Conservation (phyloP, 2,113 vertebrate species). For the Pycnonotus jocosus region DNA sequence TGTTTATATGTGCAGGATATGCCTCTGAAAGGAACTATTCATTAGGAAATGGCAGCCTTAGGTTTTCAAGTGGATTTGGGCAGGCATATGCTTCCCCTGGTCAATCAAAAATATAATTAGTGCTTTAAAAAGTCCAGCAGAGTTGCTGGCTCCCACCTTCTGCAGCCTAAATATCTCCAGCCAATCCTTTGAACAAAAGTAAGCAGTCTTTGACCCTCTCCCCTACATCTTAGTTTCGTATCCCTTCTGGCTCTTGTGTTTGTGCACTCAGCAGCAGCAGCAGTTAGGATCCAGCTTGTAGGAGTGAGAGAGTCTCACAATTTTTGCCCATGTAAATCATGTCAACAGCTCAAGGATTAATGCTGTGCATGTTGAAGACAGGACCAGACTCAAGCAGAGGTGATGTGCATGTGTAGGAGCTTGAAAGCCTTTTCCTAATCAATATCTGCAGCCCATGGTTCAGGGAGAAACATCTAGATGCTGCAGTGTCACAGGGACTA, state of each 20-base stretch:
- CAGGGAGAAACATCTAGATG: neutral
- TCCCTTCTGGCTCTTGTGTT: neutral
- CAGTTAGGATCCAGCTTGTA: neutral
- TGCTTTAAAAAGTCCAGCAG: neutral
- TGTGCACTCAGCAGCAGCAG: neutral
- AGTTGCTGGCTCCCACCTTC: neutral
- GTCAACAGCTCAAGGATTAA: neutral
- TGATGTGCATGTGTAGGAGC: neutral
- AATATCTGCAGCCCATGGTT: neutral
- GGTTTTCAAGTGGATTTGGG: neutral
- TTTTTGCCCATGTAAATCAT: neutral
- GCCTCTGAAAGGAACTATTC: neutral
- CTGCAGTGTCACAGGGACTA: neutral
- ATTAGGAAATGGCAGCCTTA: neutral
- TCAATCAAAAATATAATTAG: neutral
- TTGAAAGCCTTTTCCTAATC: neutral
- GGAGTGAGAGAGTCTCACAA: neutral
- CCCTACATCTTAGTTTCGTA: neutral
- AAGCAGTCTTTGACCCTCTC: neutral
- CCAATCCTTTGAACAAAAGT: neutral
- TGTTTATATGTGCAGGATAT: neutral
- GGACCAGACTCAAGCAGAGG: neutral
- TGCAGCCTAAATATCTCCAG: neutral
- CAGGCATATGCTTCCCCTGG: neutral
- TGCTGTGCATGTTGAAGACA: neutral